Base-by-base conservation (phyloP, 1,140 invertebrate genomes). In the Drosophila hydei region DNA sequence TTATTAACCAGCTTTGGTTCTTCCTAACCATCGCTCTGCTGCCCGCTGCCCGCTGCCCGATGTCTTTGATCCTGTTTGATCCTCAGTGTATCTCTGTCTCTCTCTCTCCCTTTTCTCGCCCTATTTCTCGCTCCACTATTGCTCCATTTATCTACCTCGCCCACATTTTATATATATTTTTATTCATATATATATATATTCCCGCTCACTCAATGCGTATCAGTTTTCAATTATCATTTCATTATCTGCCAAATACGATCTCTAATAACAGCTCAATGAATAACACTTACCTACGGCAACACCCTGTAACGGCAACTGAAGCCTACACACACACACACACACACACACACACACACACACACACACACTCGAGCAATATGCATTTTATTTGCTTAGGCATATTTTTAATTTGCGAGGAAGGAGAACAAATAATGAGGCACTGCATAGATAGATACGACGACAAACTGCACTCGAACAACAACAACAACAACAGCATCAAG, bases 341-440 rank as follows among this genome's bases (percentile, higher is more conserved):
- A 59, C 40, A 27, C 9, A 47, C 43, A 47, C 11, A 21, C 9
- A 48, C n/a, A 50, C 19, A 63, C 36, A 51, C 55, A 74, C 21
- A 52, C 19, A 51, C 3, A 38, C 1, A 30, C 3, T 38, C 2
- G n/a, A 36, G 18, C 19, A 60, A 30, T 63, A 71, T 77, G 68
- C 73, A 79, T 89, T 80, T 69, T 89, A 89, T 85, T 85, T 79
- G 80, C 80, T 81, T 89, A 81, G 87, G 78, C 87, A 89, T 79
- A 89, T 77, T 89, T 89, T 81, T 81, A 74, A 80, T 80, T 88
- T 85, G 80, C 84, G 78, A 90, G 89, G 84, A 90, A 90, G 89
- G 89, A 90, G 89, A 90, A 83, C 73, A 90, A 85, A 90, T 78
- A 89, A 72, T 75, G 74, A 75, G 75, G 38, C 71, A 40, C 65